Percentiles rank a stretch among this genome's conserved stretches.
These are phyloP conservation scores for Neopelma chrysocephalum DNA, from an alignment of 2,797 vertebrate species.

Conservation along the genomic window DNA sequence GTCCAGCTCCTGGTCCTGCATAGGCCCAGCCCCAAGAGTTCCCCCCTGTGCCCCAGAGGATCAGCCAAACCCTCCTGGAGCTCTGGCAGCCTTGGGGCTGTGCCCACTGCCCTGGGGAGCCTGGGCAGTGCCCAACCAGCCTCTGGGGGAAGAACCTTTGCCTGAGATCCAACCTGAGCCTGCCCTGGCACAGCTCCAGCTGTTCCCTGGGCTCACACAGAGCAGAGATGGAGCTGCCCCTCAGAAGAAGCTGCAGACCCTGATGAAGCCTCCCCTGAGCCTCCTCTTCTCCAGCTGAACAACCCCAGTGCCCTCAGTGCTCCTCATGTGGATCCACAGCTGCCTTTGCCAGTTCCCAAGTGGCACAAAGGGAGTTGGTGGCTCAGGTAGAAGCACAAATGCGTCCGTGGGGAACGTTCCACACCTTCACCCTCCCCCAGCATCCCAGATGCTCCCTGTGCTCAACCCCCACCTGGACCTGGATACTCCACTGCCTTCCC, in stretches of 20 bases:
- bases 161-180: rapidly evolving
- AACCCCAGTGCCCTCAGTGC: not conserved
- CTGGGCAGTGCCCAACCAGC: not conserved
- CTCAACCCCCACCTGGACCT: rapidly evolving
- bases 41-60: not conserved
- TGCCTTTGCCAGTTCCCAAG: not conserved
- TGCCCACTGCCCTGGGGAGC: not conserved
- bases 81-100: not conserved
- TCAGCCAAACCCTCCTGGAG: not conserved
- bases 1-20: rapidly evolving
- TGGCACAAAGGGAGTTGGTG: rapidly evolving
- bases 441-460: not conserved
- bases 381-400: rapidly evolving
- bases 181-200: not conserved
- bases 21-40: not conserved
- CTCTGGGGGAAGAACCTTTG: not conserved
- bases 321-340: rapidly evolving
- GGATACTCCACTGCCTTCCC: rapidly evolving
- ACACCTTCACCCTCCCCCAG: rapidly evolving
- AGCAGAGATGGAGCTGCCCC: not conserved
- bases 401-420: not conserved
- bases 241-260: not conserved
- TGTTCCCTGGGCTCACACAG: rapidly evolving
- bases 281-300: not conserved
- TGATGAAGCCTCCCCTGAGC: rapidly evolving